Evolutionary conservation across 2,888 invertebrate genomes (phyloP).

Genomic region (Xiphydria camelus): DNA sequence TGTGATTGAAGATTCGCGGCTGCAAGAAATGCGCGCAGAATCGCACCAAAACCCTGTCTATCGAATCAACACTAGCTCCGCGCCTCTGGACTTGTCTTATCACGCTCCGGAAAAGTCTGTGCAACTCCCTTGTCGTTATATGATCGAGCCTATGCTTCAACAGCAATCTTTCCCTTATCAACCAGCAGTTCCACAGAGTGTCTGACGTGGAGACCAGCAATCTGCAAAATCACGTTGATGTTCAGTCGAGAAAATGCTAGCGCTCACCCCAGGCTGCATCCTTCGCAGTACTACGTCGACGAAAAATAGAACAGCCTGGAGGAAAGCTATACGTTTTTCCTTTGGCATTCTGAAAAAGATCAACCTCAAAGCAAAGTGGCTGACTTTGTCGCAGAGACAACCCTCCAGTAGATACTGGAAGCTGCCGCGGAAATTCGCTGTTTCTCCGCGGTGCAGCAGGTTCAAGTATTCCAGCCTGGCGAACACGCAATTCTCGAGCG

Average conservation of each 20-base stretch:
- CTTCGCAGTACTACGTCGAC: no score
- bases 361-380: slow-evolving; percentile 64
- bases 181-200: slow-evolving; percentile 42
- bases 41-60: slow-evolving; percentile 30
- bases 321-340: no score
- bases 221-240: slow-evolving; percentile 34
- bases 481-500: slow-evolving; percentile 61
- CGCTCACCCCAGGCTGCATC: no score
- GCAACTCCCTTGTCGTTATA: slow-evolving; percentile 37
- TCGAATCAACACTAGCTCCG: slow-evolving; percentile 18
- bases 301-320: no score
- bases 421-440: slow-evolving; percentile 53
- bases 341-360: no score
- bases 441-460: slow-evolving; percentile 48
- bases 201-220: slow-evolving; percentile 42
- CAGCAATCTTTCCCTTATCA: slow-evolving; percentile 41
- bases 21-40: slow-evolving; percentile 32
- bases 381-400: slow-evolving; percentile 63
- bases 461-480: slow-evolving; percentile 62
- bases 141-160: slow-evolving; percentile 41
- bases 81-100: slow-evolving; percentile 28
- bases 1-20: slow-evolving; percentile 38
- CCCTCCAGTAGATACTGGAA: slow-evolving; percentile 65
- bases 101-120: slow-evolving; percentile 43
- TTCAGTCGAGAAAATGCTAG: no score